Evolutionary conservation across 2,888 invertebrate species (phyloP), one percentile per base, ranked within the genome.

Genomic region (Dryadula phaetusa): DNA sequence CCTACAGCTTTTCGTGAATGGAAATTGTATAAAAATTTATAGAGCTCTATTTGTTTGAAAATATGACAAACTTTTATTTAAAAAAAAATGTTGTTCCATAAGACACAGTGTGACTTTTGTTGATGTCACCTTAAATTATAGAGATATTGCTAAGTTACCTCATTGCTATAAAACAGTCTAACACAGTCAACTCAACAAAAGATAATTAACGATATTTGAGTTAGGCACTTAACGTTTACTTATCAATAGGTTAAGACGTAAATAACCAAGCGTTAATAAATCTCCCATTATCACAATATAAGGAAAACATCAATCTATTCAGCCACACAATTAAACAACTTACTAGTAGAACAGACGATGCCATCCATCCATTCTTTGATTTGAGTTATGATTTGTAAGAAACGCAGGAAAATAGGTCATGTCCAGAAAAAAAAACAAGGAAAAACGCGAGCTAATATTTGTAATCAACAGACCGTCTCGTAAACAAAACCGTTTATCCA

Each of bases 401-500:
- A 67, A 22, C 20, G 44, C 32, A 63, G 62, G 62, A 70, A 49
- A 72, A 67, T 72, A 63, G 71, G 71, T 72, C 70, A 16, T 66
- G 62, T 70, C 66, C 65, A 67, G 67, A 69, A 70, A 72, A 72
- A 63, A 69, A 64, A 54, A 62, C 22, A 70, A 68, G 66, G 61
- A 68, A 66, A 66, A 72, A 64, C 67, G 61, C 46, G 65, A 60
- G 53, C 47, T 66, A 62, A 69, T 72, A 73, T 74, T 71, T 72
- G 70, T 71, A 67, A 67, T 66, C 68, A 70, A 64, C 67, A 47
- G 61, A 67, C 68, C 65, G 64, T 69, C 62, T 67, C 66, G 74
- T 70, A 73, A 73, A 73, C 72, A 74, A 67, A 65, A 61, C 62
- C 60, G 66, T 72, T 70, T 72, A 72, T 72, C 68, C 69, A 56